Percentiles rank a stretch among this genome's conserved stretches.
These are phyloP conservation scores for Hydrozoanthus tunicans DNA, from an alignment of 64 coral and sea anemone species.

Conservation along the genomic window DNA sequence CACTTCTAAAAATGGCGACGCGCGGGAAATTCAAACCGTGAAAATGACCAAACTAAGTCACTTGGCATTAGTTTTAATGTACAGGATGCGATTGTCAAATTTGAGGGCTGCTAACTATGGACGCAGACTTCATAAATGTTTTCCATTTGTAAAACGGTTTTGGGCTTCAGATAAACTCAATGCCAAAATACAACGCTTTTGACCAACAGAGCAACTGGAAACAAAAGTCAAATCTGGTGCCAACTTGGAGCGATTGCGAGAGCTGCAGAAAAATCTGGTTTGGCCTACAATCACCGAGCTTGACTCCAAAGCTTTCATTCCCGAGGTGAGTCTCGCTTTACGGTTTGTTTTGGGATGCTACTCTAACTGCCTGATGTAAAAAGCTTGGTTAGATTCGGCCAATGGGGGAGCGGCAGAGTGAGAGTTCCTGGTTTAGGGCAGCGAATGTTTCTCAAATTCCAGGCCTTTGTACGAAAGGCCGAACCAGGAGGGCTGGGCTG, in stretches of 20 bases:
- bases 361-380: neutral
- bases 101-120: too few relatives aligned
- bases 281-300: conserved; percentile 96
- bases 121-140: neutral
- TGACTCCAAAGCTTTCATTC: conserved; percentile 94
- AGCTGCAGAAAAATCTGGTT: conserved; percentile 95
- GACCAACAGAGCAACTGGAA: conserved; percentile 89
- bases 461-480: too few relatives aligned
- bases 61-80: too few relatives aligned
- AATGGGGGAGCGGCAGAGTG: too few relatives aligned
- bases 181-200: neutral
- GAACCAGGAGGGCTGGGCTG: too few relatives aligned
- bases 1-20: too few relatives aligned
- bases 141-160: neutral
- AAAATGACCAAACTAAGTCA: too few relatives aligned
- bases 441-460: too few relatives aligned
- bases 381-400: too few relatives aligned
- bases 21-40: too few relatives aligned
- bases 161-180: neutral
- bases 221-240: conserved; percentile 89
- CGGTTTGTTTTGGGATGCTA: neutral
- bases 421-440: too few relatives aligned
- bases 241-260: conserved; percentile 92
- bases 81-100: too few relatives aligned
- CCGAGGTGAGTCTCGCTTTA: conserved; percentile 68